Conservation (phyloP, 2,888 invertebrate species). For the Pasiphila rectangulata region DNA sequence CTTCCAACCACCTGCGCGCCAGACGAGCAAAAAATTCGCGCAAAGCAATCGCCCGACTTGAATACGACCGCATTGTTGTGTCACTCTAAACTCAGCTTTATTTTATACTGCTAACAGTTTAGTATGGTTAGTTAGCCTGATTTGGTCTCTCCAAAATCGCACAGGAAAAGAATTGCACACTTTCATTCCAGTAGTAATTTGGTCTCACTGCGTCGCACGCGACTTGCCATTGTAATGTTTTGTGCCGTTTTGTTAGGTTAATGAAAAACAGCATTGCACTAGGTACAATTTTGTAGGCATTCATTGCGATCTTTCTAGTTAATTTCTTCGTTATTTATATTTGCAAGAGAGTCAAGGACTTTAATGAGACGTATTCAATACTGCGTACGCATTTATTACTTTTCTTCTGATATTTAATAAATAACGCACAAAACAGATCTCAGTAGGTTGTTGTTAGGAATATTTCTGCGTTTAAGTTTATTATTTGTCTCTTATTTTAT, state of each 20-base stretch:
- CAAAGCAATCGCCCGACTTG: conserved; percentile 45
- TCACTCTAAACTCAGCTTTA: conserved; percentile 26
- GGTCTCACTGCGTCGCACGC: conserved; percentile 35
- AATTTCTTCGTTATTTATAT: conserved; percentile 14
- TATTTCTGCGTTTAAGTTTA: too few relatives aligned
- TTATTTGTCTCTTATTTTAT: too few relatives aligned
- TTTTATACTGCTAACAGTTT: conserved; percentile 12
- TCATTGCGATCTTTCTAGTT: conserved; percentile 24
- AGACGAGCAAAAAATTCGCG: conserved; percentile 68
- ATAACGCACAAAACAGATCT: not conserved
- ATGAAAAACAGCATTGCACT: conserved; percentile 35
- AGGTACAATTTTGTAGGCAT: conserved; percentile 27
- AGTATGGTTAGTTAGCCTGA: conserved; percentile 16
- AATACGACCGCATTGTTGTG: conserved; percentile 28
- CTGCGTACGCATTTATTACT: not conserved
- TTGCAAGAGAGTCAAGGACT: conserved; percentile 1
- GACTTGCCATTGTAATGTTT: conserved; percentile 37
- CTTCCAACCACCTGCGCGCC: conserved; percentile 66
- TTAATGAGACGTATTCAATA: not conserved
- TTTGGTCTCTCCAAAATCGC: conserved; percentile 37
- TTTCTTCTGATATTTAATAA: not conserved
- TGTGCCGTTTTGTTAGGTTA: conserved; percentile 36
- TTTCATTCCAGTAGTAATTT: conserved; percentile 41
- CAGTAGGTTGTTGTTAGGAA: too few relatives aligned
- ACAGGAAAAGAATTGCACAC: conserved; percentile 51